Evolutionary conservation across 2,113 vertebrate genomes (phyloP).

Genomic region (Elachura formosa): DNA sequence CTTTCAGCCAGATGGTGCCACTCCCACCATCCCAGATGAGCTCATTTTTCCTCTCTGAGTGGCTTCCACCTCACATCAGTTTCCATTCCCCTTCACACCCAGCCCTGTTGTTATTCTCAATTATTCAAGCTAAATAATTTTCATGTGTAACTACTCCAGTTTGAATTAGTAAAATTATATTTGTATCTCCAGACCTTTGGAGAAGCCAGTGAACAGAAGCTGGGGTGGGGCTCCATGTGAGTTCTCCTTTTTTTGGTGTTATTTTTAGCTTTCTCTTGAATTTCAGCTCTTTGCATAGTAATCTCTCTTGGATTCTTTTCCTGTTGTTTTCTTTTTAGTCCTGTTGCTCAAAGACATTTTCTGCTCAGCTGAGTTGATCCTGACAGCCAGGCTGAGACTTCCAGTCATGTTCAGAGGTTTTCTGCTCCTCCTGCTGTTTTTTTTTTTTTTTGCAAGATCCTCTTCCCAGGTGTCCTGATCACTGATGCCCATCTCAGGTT

Average conservation of each 20-base stretch:
- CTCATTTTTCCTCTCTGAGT: not conserved
- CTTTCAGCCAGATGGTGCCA: conserved; percentile 27
- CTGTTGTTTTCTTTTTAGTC: not conserved
- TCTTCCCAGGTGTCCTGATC: not conserved
- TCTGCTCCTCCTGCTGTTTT: not conserved
- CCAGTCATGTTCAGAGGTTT: not conserved
- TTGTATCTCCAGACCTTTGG: not conserved
- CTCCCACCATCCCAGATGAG: not conserved
- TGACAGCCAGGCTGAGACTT: not conserved
- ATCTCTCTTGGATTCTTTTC: not conserved
- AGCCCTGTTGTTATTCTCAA: not conserved
- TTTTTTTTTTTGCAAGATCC: not conserved
- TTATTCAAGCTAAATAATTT: not conserved
- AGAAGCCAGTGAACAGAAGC: not conserved
- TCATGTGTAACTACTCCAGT: not conserved
- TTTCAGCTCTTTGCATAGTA: not conserved
- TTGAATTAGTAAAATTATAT: not conserved
- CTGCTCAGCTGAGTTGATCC: not conserved
- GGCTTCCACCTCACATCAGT: not conserved
- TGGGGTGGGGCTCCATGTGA: not conserved
- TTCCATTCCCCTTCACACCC: not conserved
- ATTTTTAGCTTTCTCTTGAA: not conserved
- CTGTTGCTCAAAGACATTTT: not conserved
- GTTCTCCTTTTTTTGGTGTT: not conserved
- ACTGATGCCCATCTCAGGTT: not conserved